Percentiles rank a stretch among this genome's conserved stretches.
These are phyloP conservation scores for Delphinus delphis DNA, from an alignment of 2,113 vertebrate species.

Conservation along the genomic window DNA sequence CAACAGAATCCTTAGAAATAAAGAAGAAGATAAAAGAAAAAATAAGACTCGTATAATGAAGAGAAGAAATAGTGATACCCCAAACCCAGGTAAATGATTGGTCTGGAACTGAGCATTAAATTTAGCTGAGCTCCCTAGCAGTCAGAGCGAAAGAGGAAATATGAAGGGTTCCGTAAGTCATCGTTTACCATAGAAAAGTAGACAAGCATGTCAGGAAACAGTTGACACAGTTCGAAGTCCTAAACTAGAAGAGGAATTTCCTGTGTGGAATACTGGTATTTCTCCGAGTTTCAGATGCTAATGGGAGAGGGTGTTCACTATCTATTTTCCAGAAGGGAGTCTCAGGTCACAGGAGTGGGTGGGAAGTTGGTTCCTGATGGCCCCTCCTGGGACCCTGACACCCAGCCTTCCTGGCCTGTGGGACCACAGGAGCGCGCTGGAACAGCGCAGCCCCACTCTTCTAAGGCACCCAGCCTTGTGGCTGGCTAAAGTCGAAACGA, in stretches of 20 bases:
- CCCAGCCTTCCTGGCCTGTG: not conserved
- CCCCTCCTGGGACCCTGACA: not conserved
- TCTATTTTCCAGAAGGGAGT: not conserved
- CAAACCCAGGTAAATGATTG: not conserved
- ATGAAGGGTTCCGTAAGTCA: not conserved
- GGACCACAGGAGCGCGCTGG: too few species aligned
- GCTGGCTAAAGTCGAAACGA: not conserved
- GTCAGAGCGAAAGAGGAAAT: not conserved
- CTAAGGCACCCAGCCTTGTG: accelerated
- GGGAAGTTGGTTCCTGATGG: not conserved
- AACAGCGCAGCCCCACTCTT: not conserved
- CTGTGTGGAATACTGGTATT: too few species aligned
- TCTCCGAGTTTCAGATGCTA: not conserved
- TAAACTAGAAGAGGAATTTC: not conserved
- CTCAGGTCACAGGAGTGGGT: not conserved
- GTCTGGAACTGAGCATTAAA: not conserved
- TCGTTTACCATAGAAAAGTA: not conserved
- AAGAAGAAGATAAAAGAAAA: not conserved
- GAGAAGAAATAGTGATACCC: not conserved
- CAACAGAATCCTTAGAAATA: not conserved
- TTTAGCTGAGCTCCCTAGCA: slow-evolving; percentile 23
- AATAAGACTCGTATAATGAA: not conserved
- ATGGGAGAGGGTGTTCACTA: not conserved
- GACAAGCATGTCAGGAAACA: not conserved
- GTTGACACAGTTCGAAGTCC: not conserved